Evolutionary conservation across 2,888 invertebrate species (phyloP).

Genomic region (Disparrhopalites patrizii): DNA sequence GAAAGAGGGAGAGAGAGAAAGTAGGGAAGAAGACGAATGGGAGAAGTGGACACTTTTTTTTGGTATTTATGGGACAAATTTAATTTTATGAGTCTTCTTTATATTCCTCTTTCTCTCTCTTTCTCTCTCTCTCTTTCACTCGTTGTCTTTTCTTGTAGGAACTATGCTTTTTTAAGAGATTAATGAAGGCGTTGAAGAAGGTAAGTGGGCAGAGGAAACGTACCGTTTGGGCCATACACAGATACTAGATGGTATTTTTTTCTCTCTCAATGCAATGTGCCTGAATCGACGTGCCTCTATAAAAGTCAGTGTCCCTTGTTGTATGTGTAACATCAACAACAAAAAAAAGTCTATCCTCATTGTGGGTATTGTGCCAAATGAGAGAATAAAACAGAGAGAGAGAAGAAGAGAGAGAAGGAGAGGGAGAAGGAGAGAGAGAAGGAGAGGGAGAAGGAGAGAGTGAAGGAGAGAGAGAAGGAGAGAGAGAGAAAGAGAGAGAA

Average conservation of each 20-base stretch:
- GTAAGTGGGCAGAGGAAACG: too few species aligned
- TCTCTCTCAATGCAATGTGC: too few species aligned
- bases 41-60: not conserved
- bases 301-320: too few species aligned
- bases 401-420: not conserved
- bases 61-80: constrained; percentile 7
- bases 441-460: too few species aligned
- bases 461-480: too few species aligned
- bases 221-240: too few species aligned
- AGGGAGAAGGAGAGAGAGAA: not conserved
- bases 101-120: too few species aligned
- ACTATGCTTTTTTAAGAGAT: not conserved
- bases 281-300: too few species aligned
- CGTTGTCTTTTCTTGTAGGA: not conserved
- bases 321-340: not conserved
- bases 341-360: too few species aligned
- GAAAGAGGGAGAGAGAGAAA: not conserved
- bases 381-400: not conserved
- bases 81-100: constrained; percentile 8
- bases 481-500: not conserved
- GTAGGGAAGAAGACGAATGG: not conserved
- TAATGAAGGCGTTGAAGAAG: too few species aligned
- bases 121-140: too few species aligned
- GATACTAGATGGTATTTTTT: too few species aligned
- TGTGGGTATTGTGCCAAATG: not conserved